phyloP scores from a whole-genome alignment of 1,140 invertebrate species.

The Centruroides sculpturatus region DNA sequence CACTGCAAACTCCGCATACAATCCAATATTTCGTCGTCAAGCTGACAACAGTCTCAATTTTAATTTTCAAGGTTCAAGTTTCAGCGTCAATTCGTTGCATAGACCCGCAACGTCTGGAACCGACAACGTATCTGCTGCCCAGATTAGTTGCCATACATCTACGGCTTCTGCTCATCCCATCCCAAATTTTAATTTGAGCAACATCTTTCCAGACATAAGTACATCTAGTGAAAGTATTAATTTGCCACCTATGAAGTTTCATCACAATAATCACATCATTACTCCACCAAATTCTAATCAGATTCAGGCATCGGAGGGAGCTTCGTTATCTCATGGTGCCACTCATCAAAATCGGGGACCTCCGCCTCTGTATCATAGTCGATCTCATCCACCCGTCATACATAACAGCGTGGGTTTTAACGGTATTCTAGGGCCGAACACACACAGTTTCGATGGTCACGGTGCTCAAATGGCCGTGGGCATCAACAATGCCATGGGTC shows the following conservation, averaged over 20 bases:
- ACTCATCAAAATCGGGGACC: slow-evolving; percentile 6
- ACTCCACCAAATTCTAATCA: slow-evolving; percentile 5
- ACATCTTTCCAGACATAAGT: slow-evolving; percentile 29
- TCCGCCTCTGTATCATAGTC: slow-evolving; percentile 4
- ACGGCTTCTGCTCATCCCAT: slow-evolving; percentile 26
- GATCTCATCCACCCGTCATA: slow-evolving; percentile 22
- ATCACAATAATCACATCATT: slow-evolving; percentile 25
- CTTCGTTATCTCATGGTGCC: slow-evolving; percentile 3
- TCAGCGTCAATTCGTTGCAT: slow-evolving; percentile 29
- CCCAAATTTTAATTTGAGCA: slow-evolving; percentile 30
- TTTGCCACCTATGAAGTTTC: slow-evolving; percentile 32
- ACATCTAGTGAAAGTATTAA: slow-evolving; percentile 24
- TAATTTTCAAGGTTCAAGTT: slow-evolving; percentile 29
- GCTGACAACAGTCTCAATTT: slow-evolving; percentile 29
- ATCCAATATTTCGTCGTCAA: slow-evolving; percentile 27
- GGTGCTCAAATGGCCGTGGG: slow-evolving; percentile 19
- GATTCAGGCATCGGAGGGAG: slow-evolving; percentile 1
- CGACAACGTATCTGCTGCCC: slow-evolving; percentile 13
- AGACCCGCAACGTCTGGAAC: slow-evolving; percentile 16
- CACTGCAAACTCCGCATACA: slow-evolving; percentile 20
- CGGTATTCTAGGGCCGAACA: slow-evolving; percentile 26
- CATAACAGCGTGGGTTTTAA: slow-evolving; percentile 21
- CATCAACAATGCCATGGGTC: slow-evolving; percentile 26
- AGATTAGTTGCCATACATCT: slow-evolving; percentile 23
- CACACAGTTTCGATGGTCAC: slow-evolving; percentile 27